phyloP scores from a whole-genome alignment of 2,888 invertebrate species.

The Leucoma salicis region DNA sequence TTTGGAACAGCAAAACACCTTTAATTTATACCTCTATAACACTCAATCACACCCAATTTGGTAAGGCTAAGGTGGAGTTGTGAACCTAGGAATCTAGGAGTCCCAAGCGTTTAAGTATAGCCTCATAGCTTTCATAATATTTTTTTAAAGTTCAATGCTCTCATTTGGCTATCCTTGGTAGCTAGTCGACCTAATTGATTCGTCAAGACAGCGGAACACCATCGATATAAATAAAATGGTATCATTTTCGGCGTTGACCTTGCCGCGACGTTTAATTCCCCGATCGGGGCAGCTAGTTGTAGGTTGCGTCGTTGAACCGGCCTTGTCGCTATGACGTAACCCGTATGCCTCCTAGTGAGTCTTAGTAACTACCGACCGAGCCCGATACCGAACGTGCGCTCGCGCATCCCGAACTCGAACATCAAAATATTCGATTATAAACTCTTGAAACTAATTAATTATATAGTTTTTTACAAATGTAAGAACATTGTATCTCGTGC shows the following conservation, averaged over 20 bases:
- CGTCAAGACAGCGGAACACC: conserved; percentile 25
- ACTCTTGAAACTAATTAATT: conserved; percentile 32
- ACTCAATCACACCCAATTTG: too few relatives aligned
- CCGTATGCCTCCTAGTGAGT: conserved; percentile 52
- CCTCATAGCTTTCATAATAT: too few relatives aligned
- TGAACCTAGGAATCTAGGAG: too few relatives aligned
- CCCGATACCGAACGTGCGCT: conserved; percentile 54
- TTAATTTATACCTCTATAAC: too few relatives aligned
- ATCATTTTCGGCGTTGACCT: conserved; percentile 48
- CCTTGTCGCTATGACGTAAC: conserved; percentile 68
- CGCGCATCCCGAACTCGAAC: conserved; percentile 46
- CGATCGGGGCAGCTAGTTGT: conserved; percentile 53
- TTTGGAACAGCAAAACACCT: too few relatives aligned
- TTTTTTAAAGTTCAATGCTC: conserved; percentile 7
- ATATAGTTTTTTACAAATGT: conserved; percentile 11
- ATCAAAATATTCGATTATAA: conserved; percentile 30
- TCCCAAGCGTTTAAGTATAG: too few relatives aligned
- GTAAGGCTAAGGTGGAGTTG: too few relatives aligned
- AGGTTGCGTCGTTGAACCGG: conserved; percentile 49
- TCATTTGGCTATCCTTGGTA: background rate
- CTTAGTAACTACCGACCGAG: conserved; percentile 52
- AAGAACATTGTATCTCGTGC: background rate
- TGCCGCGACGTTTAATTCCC: conserved; percentile 55
- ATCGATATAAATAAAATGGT: conserved; percentile 35
- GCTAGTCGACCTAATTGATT: conserved; percentile 10